Conservation (phyloP, 2,888 invertebrate species). For the Linnaemya tessellans region DNA sequence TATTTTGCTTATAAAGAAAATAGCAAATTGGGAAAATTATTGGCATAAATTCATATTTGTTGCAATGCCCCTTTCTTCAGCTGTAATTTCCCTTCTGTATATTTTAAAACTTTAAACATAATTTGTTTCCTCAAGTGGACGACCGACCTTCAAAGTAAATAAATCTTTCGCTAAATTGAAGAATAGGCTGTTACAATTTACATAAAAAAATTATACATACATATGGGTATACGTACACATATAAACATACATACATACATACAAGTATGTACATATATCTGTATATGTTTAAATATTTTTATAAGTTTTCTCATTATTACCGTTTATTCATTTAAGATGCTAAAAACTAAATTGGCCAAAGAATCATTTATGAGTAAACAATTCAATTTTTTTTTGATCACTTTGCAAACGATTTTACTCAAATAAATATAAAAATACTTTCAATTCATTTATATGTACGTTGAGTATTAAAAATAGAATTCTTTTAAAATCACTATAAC, state of each 20-base stretch:
- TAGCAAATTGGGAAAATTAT: no score
- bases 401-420: neutral
- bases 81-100: neutral
- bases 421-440: neutral
- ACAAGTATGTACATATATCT: neutral
- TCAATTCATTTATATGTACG: no score
- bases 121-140: neutral
- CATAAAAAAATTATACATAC: neutral
- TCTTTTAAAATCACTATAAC: neutral
- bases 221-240: neutral
- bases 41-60: neutral
- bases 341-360: neutral
- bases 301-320: slow-evolving; percentile 2
- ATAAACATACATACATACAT: no score
- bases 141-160: slow-evolving; percentile 37
- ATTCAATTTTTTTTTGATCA: neutral
- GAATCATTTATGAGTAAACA: neutral
- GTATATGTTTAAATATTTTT: neutral
- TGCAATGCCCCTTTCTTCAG: neutral
- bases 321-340: neutral
- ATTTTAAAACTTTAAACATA: neutral
- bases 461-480: slow-evolving; percentile 4
- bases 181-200: slow-evolving; percentile 22
- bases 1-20: neutral
- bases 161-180: slow-evolving; percentile 46